Conservation (phyloP, 2,888 invertebrate genomes). For the Oscheius sp. region DNA sequence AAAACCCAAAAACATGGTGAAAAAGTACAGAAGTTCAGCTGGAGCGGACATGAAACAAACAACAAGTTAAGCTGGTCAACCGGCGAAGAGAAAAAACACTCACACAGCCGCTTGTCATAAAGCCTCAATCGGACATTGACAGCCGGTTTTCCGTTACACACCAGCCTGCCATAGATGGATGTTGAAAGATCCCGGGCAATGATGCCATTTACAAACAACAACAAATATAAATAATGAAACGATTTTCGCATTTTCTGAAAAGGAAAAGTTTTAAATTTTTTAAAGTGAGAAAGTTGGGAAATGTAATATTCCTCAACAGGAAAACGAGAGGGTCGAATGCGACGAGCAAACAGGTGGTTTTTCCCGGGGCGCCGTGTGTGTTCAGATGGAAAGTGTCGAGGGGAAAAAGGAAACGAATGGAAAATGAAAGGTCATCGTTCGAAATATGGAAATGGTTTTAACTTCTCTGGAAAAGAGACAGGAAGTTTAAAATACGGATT, state of each 20-base stretch:
- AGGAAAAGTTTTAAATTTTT: neutral
- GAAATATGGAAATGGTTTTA: neutral
- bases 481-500: neutral
- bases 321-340: neutral
- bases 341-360: neutral
- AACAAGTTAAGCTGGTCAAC: too few species aligned
- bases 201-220: neutral
- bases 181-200: neutral
- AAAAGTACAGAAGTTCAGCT: too few species aligned
- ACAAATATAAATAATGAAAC: conserved; percentile 4
- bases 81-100: neutral
- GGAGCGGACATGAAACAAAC: too few species aligned
- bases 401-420: neutral
- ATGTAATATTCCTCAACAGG: too few species aligned
- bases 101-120: conserved; percentile 21
- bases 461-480: neutral
- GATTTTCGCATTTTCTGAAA: conserved; percentile 13
- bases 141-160: conserved; percentile 19
- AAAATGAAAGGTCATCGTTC: neutral
- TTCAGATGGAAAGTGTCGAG: neutral
- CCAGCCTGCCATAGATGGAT: conserved; percentile 19
- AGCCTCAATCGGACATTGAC: conserved; percentile 19
- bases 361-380: neutral
- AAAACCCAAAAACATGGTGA: too few species aligned
- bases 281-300: neutral